Conservation (phyloP, 1,140 invertebrate species). For the Philopotamus ludificatus region DNA sequence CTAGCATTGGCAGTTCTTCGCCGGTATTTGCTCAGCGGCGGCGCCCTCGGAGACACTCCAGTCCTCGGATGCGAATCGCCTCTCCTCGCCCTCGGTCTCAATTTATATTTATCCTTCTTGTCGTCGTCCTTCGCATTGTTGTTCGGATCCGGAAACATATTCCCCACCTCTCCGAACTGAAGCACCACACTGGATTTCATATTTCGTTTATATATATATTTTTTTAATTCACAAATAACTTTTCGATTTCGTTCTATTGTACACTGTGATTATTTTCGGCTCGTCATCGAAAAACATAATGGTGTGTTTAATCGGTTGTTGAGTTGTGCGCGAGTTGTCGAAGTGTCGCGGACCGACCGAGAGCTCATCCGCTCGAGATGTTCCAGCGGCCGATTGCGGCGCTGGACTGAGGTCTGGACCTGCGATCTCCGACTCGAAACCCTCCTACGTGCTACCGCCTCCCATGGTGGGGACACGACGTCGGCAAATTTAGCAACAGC, state of each 20-base stretch:
- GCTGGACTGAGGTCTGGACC: not conserved
- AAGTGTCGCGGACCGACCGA: not conserved
- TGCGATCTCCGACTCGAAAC: not conserved
- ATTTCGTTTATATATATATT: not conserved
- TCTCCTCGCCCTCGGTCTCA: slow-evolving; percentile 50
- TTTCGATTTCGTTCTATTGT: not conserved
- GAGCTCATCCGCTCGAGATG: too few relatives aligned
- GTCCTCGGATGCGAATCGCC: slow-evolving; percentile 40
- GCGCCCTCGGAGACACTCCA: slow-evolving; percentile 48
- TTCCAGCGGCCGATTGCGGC: not conserved
- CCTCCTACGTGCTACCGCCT: not conserved
- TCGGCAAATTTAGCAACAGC: too few relatives aligned
- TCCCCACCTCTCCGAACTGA: slow-evolving; percentile 3
- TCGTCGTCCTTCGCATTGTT: slow-evolving; percentile 30
- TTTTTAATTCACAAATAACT: not conserved
- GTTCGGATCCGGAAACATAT: slow-evolving; percentile 34
- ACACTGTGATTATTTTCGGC: not conserved
- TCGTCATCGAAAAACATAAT: not conserved
- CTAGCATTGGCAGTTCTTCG: slow-evolving; percentile 86
- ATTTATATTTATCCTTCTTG: slow-evolving; percentile 47
- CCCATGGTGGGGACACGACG: not conserved
- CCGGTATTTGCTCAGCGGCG: slow-evolving; percentile 85
- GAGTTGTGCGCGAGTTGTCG: not conserved
- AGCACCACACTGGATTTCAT: slow-evolving; percentile 35
- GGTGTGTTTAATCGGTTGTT: not conserved